phyloP scores from a whole-genome alignment of 2,113 vertebrate species.

The Scopus umbretta region DNA sequence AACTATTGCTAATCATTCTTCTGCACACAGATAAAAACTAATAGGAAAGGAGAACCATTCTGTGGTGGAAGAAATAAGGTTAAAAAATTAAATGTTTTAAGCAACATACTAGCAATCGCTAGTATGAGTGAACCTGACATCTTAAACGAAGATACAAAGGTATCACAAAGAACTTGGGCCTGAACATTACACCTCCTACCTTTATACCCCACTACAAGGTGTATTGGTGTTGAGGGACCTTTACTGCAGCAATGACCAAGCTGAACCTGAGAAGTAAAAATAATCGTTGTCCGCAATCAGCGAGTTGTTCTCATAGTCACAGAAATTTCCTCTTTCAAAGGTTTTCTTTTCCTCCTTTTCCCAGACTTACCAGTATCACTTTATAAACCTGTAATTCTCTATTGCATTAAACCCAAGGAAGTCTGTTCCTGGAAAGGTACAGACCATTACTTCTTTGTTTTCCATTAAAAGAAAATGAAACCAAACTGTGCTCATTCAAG shows the following conservation, averaged over 20 bases:
- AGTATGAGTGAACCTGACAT: background rate
- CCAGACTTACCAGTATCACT: background rate
- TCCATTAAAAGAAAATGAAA: constrained; percentile 55
- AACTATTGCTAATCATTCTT: background rate
- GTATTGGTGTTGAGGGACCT: background rate
- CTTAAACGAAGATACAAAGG: background rate
- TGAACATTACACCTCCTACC: background rate
- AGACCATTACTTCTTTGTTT: constrained; percentile 46
- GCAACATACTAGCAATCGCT: fast-evolving
- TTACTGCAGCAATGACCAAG: background rate
- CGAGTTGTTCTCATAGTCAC: background rate
- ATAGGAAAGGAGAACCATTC: background rate
- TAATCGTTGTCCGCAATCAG: background rate
- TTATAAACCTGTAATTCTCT: constrained; percentile 22
- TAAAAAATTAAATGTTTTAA: background rate
- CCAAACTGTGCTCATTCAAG: constrained; percentile 39
- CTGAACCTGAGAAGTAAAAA: background rate
- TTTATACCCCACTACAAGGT: background rate
- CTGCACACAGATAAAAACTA: background rate
- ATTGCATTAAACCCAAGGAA: constrained; percentile 2
- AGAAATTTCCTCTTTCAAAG: background rate
- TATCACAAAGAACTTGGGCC: background rate
- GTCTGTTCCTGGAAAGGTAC: constrained; percentile 1
- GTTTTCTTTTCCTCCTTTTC: background rate
- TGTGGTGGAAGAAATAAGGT: background rate